phyloP scores from a whole-genome alignment of 2,888 invertebrate species.

The Acleris cristana region DNA sequence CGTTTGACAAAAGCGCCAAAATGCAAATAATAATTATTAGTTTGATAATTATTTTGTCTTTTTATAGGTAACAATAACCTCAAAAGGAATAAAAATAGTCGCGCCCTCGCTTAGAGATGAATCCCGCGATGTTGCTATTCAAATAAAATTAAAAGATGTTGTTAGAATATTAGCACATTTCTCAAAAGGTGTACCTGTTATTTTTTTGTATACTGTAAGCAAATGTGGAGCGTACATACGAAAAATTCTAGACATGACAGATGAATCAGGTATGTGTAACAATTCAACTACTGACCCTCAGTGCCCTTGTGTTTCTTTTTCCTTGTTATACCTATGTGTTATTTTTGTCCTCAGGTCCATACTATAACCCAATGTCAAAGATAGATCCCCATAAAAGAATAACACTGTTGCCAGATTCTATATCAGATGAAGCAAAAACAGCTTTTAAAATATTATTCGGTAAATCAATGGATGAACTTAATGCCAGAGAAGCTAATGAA shows the following conservation, averaged over 20 bases:
- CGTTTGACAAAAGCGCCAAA: too few species aligned
- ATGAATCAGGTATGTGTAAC: slow-evolving; percentile 66
- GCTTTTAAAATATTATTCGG: slow-evolving; percentile 87
- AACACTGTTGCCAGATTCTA: slow-evolving; percentile 88
- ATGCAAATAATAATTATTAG: too few species aligned
- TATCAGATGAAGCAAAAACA: slow-evolving; percentile 86
- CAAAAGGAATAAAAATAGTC: slow-evolving; percentile 84
- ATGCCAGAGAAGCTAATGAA: slow-evolving; percentile 90
- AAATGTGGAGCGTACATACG: slow-evolving; percentile 88
- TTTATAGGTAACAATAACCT: slow-evolving; percentile 82
- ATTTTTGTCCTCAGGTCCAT: slow-evolving; percentile 68
- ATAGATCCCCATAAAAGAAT: slow-evolving; percentile 89
- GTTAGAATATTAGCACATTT: slow-evolving; percentile 91
- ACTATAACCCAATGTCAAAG: slow-evolving; percentile 85
- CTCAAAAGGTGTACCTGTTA: slow-evolving; percentile 88
- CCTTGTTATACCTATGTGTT: background rate
- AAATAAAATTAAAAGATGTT: slow-evolving; percentile 87
- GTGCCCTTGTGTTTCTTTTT: background rate
- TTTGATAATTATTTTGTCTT: slow-evolving; percentile 12
- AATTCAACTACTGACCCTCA: slow-evolving; percentile 3
- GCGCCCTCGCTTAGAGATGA: slow-evolving; percentile 84
- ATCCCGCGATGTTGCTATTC: slow-evolving; percentile 83
- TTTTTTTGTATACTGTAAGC: slow-evolving; percentile 91
- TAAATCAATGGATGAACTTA: slow-evolving; percentile 88
- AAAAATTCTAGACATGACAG: slow-evolving; percentile 87